These are phyloP conservation scores for Acropora tenuis DNA, from an alignment of 64 coral and sea anemone genomes.

Conservation along the genomic window DNA sequence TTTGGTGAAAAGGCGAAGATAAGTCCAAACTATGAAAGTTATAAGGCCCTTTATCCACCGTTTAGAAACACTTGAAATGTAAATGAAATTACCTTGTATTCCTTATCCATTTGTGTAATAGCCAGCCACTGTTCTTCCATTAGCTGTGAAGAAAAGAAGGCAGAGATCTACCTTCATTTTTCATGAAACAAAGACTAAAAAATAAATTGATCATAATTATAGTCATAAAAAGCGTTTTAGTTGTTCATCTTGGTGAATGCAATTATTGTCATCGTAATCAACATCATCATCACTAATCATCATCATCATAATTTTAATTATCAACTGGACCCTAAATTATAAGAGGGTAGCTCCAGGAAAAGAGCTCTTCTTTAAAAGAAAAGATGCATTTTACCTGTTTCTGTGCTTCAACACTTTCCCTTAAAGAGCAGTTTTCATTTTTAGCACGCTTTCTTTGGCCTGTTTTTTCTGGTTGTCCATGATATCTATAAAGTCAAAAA, in stretches of 20 bases:
- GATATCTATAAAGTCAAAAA: conserved; percentile 55
- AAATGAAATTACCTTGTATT: conserved; percentile 24
- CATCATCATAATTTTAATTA: no score
- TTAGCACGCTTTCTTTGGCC: conserved; percentile 77
- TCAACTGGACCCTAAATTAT: no score
- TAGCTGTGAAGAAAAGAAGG: no score
- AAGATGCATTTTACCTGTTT: conserved; percentile 64
- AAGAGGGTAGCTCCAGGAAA: no score
- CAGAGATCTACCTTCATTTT: no score
- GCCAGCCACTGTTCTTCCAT: background rate
- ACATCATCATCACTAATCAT: no score
- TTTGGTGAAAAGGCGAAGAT: no score
- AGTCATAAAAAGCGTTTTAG: no score
- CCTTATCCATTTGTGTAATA: conserved; percentile 5
- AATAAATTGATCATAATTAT: background rate
- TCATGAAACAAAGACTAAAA: no score
- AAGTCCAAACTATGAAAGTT: background rate
- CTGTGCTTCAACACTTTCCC: conserved; percentile 81
- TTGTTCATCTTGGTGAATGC: no score
- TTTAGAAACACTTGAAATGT: background rate
- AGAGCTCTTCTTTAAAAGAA: no score
- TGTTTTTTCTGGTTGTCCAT: conserved; percentile 75
- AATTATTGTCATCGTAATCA: no score
- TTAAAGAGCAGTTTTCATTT: conserved; percentile 88
- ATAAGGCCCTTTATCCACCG: background rate